Evolutionary conservation across 1,140 invertebrate genomes (phyloP).

Genomic region (Medauroidea extradentata): DNA sequence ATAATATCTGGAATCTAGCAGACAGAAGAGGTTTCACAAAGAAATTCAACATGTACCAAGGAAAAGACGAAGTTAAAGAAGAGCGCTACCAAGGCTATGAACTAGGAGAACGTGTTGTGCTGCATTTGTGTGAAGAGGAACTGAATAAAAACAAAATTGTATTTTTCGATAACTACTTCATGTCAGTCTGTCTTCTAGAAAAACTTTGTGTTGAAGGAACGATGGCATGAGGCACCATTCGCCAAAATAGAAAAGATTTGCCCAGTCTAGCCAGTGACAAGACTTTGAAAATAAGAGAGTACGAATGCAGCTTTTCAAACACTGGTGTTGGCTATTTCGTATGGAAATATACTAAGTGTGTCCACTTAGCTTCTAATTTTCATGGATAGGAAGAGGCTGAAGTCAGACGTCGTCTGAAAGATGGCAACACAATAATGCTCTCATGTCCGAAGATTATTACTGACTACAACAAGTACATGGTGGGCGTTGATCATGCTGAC

Average conservation of each 20-base stretch:
- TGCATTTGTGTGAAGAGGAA: too few species aligned
- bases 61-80: constrained; percentile 38
- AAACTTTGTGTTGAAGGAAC: constrained; percentile 14
- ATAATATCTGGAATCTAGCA: constrained; percentile 40
- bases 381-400: constrained; percentile 2
- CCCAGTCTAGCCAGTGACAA: too few species aligned
- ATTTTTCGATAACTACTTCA: too few species aligned
- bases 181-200: constrained; percentile 15
- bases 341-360: constrained; percentile 15
- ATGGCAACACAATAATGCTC: background rate
- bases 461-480: background rate
- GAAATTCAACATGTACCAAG: constrained; percentile 44
- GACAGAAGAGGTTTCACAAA: constrained; percentile 32
- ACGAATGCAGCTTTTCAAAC: constrained; percentile 4
- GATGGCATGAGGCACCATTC: constrained; percentile 19
- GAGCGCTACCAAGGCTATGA: too few species aligned
- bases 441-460: background rate
- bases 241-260: too few species aligned
- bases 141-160: too few species aligned
- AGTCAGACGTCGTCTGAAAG: background rate
- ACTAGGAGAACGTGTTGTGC: too few species aligned
- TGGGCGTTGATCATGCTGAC: background rate
- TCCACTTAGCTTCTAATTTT: constrained; percentile 12
- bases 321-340: constrained; percentile 12
- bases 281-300: constrained; percentile 9